Percentiles rank a stretch among this genome's conserved stretches.
phyloP scores from a whole-genome alignment of 2,888 invertebrate species.

The Clostera curtula region DNA sequence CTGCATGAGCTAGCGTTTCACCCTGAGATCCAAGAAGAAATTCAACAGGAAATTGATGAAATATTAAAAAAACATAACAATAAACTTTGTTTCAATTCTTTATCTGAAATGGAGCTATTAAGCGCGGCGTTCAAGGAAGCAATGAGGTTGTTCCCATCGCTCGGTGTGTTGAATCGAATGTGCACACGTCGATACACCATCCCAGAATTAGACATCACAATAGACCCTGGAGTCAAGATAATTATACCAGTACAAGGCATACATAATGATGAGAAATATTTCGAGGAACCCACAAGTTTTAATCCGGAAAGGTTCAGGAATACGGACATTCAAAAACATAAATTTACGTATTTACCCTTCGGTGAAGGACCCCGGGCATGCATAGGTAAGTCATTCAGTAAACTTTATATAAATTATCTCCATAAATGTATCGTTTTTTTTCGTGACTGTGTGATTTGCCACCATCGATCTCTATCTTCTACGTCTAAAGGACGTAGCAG shows the following conservation, averaged over 20 bases:
- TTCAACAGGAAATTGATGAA: conserved; percentile 37
- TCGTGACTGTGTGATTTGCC: too few species aligned
- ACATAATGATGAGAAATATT: conserved; percentile 18
- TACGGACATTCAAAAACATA: conserved; percentile 7
- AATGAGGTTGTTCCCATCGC: conserved; percentile 28
- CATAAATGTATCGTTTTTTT: background rate
- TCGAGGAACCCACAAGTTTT: conserved; percentile 23
- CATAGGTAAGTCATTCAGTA: conserved; percentile 14
- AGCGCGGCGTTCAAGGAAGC: conserved; percentile 31
- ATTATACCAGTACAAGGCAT: conserved; percentile 17
- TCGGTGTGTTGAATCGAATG: conserved; percentile 24
- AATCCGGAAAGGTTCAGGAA: conserved; percentile 11
- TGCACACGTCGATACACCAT: conserved; percentile 20
- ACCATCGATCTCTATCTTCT: too few species aligned
- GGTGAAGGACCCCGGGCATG: conserved; percentile 23
- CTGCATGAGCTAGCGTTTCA: conserved; percentile 44
- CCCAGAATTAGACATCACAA: conserved; percentile 15
- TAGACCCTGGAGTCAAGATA: conserved; percentile 9
- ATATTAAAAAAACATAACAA: conserved; percentile 26
- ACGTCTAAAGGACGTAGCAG: too few species aligned
- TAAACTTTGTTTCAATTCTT: conserved; percentile 30
- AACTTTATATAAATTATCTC: background rate
- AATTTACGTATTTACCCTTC: conserved; percentile 20
- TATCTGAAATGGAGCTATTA: conserved; percentile 32
- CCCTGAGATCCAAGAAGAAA: conserved; percentile 36